These are phyloP conservation scores for Grus americana DNA, from an alignment of 2,113 vertebrate genomes.

Conservation along the genomic window DNA sequence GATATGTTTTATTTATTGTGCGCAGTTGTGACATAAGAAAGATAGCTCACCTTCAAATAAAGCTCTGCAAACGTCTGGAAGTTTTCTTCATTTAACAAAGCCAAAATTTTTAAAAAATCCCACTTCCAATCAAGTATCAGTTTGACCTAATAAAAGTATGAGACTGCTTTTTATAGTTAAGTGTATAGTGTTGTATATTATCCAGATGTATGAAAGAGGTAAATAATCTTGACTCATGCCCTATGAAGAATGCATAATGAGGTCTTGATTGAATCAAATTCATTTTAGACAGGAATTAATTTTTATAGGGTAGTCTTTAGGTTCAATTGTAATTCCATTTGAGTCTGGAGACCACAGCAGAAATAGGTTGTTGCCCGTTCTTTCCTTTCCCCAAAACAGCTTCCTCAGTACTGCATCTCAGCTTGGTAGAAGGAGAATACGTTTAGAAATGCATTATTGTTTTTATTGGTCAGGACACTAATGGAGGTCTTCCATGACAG, in stretches of 20 bases:
- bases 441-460: conserved; percentile 80
- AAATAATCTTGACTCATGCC: conserved; percentile 71
- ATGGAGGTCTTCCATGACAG: conserved; percentile 78
- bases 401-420: conserved; percentile 45
- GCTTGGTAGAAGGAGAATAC: conserved; percentile 54
- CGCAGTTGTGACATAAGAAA: background rate
- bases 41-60: background rate
- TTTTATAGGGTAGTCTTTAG: conserved; percentile 73
- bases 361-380: conserved; percentile 70
- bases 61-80: background rate
- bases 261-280: conserved; percentile 77
- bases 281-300: conserved; percentile 78
- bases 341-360: conserved; percentile 69
- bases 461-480: conserved; percentile 83
- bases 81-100: conserved; percentile 3
- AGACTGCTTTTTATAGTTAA: conserved; percentile 66
- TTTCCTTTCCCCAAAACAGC: conserved; percentile 49
- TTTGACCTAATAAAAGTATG: conserved; percentile 52
- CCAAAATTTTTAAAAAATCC: background rate
- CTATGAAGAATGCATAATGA: conserved; percentile 73
- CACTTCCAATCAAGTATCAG: background rate
- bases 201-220: conserved; percentile 71
- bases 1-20: background rate
- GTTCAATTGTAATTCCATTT: conserved; percentile 83
- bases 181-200: conserved; percentile 60